phyloP scores from a whole-genome alignment of 2,797 vertebrate species.

The Muscicapa striata region DNA sequence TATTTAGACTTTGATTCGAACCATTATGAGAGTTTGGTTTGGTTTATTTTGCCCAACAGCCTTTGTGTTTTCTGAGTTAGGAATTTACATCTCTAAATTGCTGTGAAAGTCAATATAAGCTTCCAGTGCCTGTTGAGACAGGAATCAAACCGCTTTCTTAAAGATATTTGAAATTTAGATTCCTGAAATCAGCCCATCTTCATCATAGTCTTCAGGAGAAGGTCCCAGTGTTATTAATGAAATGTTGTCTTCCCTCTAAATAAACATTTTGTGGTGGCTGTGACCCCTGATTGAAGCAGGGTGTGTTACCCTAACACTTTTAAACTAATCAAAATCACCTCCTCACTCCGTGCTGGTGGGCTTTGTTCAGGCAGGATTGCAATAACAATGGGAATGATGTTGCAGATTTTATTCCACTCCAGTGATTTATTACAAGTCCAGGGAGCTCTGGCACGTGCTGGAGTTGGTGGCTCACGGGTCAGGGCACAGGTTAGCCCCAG shows the following conservation, averaged over 20 bases:
- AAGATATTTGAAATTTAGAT: neutral
- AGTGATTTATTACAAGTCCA: conserved; percentile 16
- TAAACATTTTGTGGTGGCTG: neutral
- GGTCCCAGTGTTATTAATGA: neutral
- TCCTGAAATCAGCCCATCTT: neutral
- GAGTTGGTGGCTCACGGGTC: neutral
- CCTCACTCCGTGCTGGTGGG: neutral
- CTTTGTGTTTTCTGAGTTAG: neutral
- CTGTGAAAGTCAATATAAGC: neutral
- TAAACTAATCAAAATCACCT: conserved; percentile 39
- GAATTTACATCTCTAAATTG: neutral
- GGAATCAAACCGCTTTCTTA: neutral
- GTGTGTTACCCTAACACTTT: neutral
- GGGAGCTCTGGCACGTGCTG: neutral
- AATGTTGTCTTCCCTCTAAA: neutral
- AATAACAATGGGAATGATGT: conserved; percentile 14
- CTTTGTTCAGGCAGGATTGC: neutral
- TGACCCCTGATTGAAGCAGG: neutral
- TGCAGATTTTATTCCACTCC: conserved; percentile 24
- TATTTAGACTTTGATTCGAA: neutral
- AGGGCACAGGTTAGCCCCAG: neutral
- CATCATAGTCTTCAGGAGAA: neutral
- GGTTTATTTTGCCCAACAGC: neutral
- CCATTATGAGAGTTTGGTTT: neutral
- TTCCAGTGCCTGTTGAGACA: neutral